These are phyloP conservation scores for Dexiosoma caninum DNA, from an alignment of 2,888 invertebrate genomes.

Conservation along the genomic window DNA sequence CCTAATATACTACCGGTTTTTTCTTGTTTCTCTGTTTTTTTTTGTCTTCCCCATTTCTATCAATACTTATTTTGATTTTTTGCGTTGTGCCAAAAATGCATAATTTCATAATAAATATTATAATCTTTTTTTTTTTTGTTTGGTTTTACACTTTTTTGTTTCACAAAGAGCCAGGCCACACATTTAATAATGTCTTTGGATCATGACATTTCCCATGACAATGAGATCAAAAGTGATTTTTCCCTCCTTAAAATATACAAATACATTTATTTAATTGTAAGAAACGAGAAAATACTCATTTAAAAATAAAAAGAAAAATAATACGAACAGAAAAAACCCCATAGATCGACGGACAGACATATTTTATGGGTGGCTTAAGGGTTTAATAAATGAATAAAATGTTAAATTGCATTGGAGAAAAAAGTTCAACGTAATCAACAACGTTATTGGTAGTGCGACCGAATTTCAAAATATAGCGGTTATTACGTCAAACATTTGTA, in stretches of 20 bases:
- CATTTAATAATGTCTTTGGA: conserved; percentile 59
- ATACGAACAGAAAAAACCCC: conserved; percentile 10
- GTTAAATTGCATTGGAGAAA: conserved; percentile 10
- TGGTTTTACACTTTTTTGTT: conserved; percentile 27
- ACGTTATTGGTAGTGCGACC: background rate
- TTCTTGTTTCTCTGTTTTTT: background rate
- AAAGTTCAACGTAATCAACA: background rate
- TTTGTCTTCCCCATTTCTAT: conserved; percentile 26
- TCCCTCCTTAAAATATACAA: conserved; percentile 40
- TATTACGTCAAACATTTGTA: no score
- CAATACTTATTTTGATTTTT: conserved; percentile 13
- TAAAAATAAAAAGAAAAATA: background rate
- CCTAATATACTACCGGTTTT: conserved; percentile 17
- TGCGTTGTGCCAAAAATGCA: conserved; percentile 31
- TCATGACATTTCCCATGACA: conserved; percentile 64
- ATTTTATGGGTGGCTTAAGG: conserved; percentile 62
- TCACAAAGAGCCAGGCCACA: conserved; percentile 34
- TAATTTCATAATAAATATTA: conserved; percentile 47
- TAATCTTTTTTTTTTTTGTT: conserved; percentile 13
- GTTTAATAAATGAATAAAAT: conserved; percentile 53
- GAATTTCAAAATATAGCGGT: background rate
- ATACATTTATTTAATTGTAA: conserved; percentile 53
- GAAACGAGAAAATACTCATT: conserved; percentile 5
- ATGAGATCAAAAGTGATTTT: conserved; percentile 63
- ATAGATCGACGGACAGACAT: conserved; percentile 23